Evolutionary conservation across 2,888 invertebrate genomes (phyloP), one percentile per base, ranked within the genome.

Genomic region (Luffia ferchaultella): DNA sequence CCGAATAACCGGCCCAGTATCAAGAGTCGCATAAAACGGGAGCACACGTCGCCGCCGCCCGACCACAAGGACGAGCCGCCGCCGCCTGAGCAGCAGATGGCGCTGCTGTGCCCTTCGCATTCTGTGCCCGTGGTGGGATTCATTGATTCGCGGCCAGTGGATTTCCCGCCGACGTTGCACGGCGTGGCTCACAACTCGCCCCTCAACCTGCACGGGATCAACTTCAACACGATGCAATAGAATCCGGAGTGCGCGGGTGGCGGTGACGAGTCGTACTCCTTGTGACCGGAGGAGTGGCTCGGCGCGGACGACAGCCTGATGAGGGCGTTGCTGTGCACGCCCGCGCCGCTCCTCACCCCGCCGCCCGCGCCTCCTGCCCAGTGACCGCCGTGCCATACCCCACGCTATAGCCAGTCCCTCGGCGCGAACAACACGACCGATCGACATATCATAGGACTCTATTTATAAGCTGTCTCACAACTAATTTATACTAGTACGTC

Each of bases 1-100:
- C 93, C 93, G 1, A 91, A 92, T 62, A 91, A 89, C 64, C 83
- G 93, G 58, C 89, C 92, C 15, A 92, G 92, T 65, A 89, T 93
- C 57, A 92, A 92, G 65, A 90, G 89, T 57, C 83, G 93, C 46
- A 90, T 92, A 50, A 91, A 91, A 58, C 87, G 89, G 53, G 89
- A 89, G 63, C 87, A 88, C 65, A 79, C 88, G 43, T 85, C 89
- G 17, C 89, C 89, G 5, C 89, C 89, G 43, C 78, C 75, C 49
- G 86, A 86, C 49, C 84, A 76, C 56, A 86, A 86, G 64, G 76
- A 78, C 2, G 79, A 78, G 46, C 52, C 57, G 12, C 68, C 61
- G 18, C 66, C 58, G 18, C 65, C 60, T 1, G 76, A 75, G 1
- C 76, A 72, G 48, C 79, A 80, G 61, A 73, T 79, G 80, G 79